Base-by-base conservation (phyloP, 2,113 vertebrate species). In the Rostratula benghalensis region DNA sequence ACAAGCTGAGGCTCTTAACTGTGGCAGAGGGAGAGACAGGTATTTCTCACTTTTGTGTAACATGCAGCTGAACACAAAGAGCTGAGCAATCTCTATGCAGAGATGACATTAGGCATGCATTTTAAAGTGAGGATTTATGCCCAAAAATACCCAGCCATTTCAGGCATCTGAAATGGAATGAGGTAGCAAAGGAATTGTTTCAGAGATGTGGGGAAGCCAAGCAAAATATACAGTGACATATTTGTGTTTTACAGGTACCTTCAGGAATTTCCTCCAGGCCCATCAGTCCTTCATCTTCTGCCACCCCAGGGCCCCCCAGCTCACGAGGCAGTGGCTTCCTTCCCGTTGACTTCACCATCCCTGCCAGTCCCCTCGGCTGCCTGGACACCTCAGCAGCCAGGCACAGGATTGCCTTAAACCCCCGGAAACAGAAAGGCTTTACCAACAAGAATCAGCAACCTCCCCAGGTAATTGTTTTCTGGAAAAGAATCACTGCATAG, bases 301-400 rank as follows among this genome's bases (percentile, higher is more conserved):
- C 43, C 31, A 4, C 68, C 2, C 30, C 41, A 24, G 88, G 79
- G 6, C 33, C 9, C 2, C 17, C 69, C 0, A 39, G 94, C 48
- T 83, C 87, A 25, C 51, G 43, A n/a, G 78, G 74, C 39, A 87
- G 82, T 67, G 65, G 61, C 19, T 91, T 85, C 79, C 83, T 97
- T 97, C 97, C 97, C 13, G 0, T 96, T 83, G 98, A 98, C 94
- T 99, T 99, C 95, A 98, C 96, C 59, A 93, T 89, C 48, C 98
- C 98, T 20, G 98, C 98, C 82, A 98, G 95, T 79, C 97, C 97
- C 9, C 83, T 98, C 0, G 94, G 94, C 91, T 99, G 98, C 83
- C 97, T 99, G 97, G 98, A 99, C 91, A 98, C 98, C 94, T 98
- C 99, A 11, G 98, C 98, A 64, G 98, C 99, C 94, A 98, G 94